These are phyloP conservation scores for Nyctalus aviator DNA, from an alignment of 2,797 vertebrate genomes.

Conservation along the genomic window DNA sequence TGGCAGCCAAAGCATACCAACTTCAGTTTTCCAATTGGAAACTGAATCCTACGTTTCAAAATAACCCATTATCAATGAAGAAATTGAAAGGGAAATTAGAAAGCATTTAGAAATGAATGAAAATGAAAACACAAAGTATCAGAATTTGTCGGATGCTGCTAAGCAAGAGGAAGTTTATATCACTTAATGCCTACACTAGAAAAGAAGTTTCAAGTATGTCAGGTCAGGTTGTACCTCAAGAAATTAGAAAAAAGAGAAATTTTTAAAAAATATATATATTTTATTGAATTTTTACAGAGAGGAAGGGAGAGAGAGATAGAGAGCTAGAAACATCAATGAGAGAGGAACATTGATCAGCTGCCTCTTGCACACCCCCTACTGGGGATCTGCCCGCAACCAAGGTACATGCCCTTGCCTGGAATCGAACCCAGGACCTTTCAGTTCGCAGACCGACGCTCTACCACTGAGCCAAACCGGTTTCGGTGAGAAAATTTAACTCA, in stretches of 20 bases:
- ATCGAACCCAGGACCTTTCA: too few species aligned
- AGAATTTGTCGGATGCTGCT: background rate
- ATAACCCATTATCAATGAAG: background rate
- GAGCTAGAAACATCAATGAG: too few species aligned
- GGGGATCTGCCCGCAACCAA: too few species aligned
- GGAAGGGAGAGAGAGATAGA: too few species aligned
- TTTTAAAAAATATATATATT: too few species aligned
- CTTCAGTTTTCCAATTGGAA: background rate
- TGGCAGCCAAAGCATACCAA: too few species aligned
- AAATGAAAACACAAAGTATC: constrained; percentile 1
- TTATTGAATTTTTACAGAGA: too few species aligned
- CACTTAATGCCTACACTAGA: background rate
- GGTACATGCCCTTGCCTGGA: too few species aligned
- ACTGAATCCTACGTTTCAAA: background rate
- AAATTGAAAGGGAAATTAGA: constrained; percentile 20
- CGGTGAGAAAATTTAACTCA: background rate
- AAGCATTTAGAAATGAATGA: constrained; percentile 23
- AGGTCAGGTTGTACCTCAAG: background rate
- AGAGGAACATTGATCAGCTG: too few species aligned
- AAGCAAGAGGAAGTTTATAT: background rate
- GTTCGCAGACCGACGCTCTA: too few species aligned
- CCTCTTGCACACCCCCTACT: too few species aligned
- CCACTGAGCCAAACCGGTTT: too few species aligned
- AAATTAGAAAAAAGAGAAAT: background rate
- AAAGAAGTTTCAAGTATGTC: background rate